Conservation (phyloP, 2,888 invertebrate genomes). For the Hydroisotoma schaefferi region DNA sequence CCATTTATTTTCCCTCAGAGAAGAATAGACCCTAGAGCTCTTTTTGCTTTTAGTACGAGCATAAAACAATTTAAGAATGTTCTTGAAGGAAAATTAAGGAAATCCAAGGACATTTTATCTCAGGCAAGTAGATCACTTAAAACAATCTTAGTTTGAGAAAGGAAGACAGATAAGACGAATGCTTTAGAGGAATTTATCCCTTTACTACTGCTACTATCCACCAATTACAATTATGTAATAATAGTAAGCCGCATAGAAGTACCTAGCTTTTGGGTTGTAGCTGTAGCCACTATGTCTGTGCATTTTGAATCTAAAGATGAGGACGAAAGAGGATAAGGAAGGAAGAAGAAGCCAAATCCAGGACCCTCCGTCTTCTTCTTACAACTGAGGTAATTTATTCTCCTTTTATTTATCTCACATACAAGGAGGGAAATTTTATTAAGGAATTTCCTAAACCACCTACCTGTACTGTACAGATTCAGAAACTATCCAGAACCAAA, state of each 20-base stretch:
- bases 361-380: conserved; percentile 1
- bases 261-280: too few relatives aligned
- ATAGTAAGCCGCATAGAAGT: neutral
- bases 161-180: conserved; percentile 11
- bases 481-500: too few relatives aligned
- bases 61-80: conserved; percentile 7
- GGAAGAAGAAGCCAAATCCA: conserved; percentile 3
- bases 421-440: neutral
- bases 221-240: conserved; percentile 11
- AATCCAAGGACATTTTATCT: conserved; percentile 15
- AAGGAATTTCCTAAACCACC: too few relatives aligned
- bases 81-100: conserved; percentile 9
- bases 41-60: neutral
- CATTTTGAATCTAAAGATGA: neutral
- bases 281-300: neutral
- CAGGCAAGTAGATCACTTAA: conserved; percentile 10
- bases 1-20: neutral
- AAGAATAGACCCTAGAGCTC: conserved; percentile 2
- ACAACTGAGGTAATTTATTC: conserved; percentile 6
- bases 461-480: too few relatives aligned
- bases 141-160: conserved; percentile 6
- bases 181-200: conserved; percentile 8
- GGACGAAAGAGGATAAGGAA: neutral
- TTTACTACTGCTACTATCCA: neutral
- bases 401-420: conserved; percentile 2